phyloP scores from a whole-genome alignment of 2,888 invertebrate species.

The Oeneis ivallda region DNA sequence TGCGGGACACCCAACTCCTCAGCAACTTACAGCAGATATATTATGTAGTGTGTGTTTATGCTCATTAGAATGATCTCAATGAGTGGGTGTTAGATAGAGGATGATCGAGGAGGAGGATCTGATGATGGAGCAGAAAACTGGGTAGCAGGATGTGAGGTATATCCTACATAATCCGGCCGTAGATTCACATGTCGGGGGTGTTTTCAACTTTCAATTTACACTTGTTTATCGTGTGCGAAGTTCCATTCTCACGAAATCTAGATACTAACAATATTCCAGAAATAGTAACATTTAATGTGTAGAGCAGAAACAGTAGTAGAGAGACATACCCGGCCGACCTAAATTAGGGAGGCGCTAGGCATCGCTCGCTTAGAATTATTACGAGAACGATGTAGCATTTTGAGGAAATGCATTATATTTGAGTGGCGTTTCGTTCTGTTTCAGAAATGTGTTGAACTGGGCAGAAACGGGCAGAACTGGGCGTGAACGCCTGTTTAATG shows the following conservation, averaged over 20 bases:
- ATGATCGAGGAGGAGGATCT: too few species aligned
- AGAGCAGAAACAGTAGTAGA: not conserved
- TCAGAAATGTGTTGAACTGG: constrained; percentile 2
- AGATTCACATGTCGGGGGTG: too few species aligned
- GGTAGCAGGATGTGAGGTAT: too few species aligned
- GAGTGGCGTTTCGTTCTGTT: constrained; percentile 5
- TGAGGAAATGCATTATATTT: constrained; percentile 11
- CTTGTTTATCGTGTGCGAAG: not conserved
- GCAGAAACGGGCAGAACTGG: not conserved
- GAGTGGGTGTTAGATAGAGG: too few species aligned
- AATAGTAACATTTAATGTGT: not conserved
- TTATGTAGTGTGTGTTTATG: too few species aligned
- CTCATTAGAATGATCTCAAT: too few species aligned
- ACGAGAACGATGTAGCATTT: not conserved
- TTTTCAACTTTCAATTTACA: too few species aligned
- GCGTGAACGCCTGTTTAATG: constrained; percentile 13
- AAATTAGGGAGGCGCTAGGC: not conserved
- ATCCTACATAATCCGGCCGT: too few species aligned
- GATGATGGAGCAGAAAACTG: too few species aligned
- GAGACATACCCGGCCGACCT: constrained; percentile 1
- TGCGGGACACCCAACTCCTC: too few species aligned
- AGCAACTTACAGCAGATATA: too few species aligned
- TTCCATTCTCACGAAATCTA: not conserved
- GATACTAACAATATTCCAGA: not conserved
- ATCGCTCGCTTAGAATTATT: constrained; percentile 15